These are phyloP conservation scores for Scaptomyza graminum DNA, from an alignment of 1,140 invertebrate genomes.

Conservation along the genomic window DNA sequence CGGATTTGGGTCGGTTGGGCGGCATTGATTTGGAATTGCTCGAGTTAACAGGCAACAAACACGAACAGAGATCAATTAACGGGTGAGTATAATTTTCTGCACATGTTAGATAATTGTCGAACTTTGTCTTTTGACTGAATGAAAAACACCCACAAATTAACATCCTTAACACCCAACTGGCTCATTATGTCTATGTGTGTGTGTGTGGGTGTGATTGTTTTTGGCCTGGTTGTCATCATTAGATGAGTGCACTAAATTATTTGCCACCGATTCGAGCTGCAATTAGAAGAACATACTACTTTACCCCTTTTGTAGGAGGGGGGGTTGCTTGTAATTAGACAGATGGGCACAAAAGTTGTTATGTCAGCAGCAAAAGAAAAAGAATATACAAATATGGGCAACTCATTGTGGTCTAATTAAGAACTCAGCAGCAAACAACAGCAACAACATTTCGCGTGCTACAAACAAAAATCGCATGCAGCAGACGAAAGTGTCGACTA, in stretches of 20 bases:
- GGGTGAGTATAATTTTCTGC: slow-evolving; percentile 61
- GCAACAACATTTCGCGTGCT: slow-evolving; percentile 38
- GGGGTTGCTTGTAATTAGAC: slow-evolving; percentile 51
- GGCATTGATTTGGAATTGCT: slow-evolving; percentile 66
- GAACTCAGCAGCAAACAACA: slow-evolving; percentile 50
- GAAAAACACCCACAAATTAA: slow-evolving; percentile 57
- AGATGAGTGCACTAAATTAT: slow-evolving; percentile 59
- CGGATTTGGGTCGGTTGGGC: slow-evolving; percentile 48
- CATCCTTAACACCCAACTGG: slow-evolving; percentile 50
- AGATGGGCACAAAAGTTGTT: too few relatives aligned
- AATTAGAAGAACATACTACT: slow-evolving; percentile 53
- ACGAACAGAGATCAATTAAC: slow-evolving; percentile 67
- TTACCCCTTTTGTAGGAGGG: background rate
- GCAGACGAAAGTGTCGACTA: slow-evolving; percentile 39
- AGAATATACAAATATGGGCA: slow-evolving; percentile 51
- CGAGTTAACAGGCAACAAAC: slow-evolving; percentile 60
- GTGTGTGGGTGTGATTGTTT: too few relatives aligned
- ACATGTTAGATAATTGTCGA: slow-evolving; percentile 61
- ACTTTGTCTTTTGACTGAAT: slow-evolving; percentile 36
- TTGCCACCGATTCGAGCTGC: slow-evolving; percentile 61
- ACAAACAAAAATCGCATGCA: slow-evolving; percentile 54
- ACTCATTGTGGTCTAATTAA: slow-evolving; percentile 75
- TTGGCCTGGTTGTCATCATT: slow-evolving; percentile 29
- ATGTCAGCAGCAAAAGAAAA: too few relatives aligned
- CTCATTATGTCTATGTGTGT: slow-evolving; percentile 60